Evolutionary conservation across 2,113 vertebrate genomes (phyloP).

Genomic region (Leuciscus idus): DNA sequence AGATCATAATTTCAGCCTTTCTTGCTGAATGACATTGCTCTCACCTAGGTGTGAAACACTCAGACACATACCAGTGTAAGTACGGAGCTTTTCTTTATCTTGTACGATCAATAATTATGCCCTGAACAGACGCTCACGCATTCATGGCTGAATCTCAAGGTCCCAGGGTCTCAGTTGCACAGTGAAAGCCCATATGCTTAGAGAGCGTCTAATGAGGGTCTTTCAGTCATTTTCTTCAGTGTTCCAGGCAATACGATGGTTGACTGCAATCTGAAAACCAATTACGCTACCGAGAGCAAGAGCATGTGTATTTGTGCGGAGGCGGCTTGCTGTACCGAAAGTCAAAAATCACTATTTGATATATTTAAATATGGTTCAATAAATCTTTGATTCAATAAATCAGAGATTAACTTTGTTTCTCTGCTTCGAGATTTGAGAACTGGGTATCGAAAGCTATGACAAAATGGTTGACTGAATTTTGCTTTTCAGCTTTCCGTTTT

Average conservation of each 20-base stretch:
- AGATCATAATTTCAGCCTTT: slow-evolving; percentile 58
- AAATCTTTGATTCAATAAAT: slow-evolving; percentile 22
- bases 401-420: slow-evolving; percentile 30
- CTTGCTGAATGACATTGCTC: slow-evolving; percentile 45
- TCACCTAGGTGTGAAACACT: slow-evolving; percentile 33
- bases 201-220: slow-evolving; percentile 19
- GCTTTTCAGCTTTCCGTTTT: slow-evolving; percentile 21
- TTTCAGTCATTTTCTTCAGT: slow-evolving; percentile 38
- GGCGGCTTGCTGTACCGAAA: background rate
- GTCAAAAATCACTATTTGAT: slow-evolving; percentile 22
- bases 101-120: slow-evolving; percentile 41
- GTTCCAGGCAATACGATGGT: background rate
- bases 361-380: slow-evolving; percentile 28
- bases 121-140: background rate
- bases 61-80: background rate
- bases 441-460: no score
- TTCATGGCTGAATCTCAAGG: slow-evolving; percentile 8
- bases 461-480: slow-evolving; percentile 12
- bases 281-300: background rate
- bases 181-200: slow-evolving; percentile 10
- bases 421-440: background rate
- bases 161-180: slow-evolving; percentile 19
- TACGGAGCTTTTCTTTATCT: slow-evolving; percentile 23
- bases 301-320: background rate
- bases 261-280: slow-evolving; percentile 24